Percentiles rank a stretch among this genome's conserved stretches.
phyloP scores from a whole-genome alignment of 1,140 invertebrate species.

The Drosophila carrolli region DNA sequence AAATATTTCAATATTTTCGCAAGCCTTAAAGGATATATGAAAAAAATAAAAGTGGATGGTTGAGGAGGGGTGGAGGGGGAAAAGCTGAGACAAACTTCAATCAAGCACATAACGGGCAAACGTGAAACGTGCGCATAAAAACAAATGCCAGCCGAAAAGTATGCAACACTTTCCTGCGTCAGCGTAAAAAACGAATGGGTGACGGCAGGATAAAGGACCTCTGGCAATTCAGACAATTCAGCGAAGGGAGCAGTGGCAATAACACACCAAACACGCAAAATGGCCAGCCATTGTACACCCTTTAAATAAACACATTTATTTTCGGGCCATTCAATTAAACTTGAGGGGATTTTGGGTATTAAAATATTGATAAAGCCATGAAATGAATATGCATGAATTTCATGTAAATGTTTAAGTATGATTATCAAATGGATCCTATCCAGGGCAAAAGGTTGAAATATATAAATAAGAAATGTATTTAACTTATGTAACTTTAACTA shows the following conservation, averaged over 20 bases:
- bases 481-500: too few relatives aligned
- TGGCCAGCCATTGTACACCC: conserved; percentile 16
- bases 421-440: too few relatives aligned
- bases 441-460: too few relatives aligned
- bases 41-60: neutral
- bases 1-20: conserved; percentile 21
- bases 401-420: neutral
- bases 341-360: neutral
- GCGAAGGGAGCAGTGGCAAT: conserved; percentile 19
- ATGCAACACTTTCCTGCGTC: conserved; percentile 71
- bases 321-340: neutral
- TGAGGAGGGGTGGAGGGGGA: neutral
- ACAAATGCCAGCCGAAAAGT: conserved; percentile 72
- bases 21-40: conserved; percentile 32
- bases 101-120: conserved; percentile 50
- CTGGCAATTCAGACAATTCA: conserved; percentile 41
- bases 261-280: conserved; percentile 5
- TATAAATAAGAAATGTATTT: too few relatives aligned
- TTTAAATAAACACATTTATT: conserved; percentile 3
- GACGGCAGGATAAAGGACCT: conserved; percentile 31
- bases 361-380: neutral
- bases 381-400: neutral
- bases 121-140: conserved; percentile 67
- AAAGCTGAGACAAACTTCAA: conserved; percentile 50
- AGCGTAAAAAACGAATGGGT: conserved; percentile 46